A percentile compares a stretch with the other conserved stretches of the same genome.
Evolutionary conservation across 1,140 invertebrate species (phyloP).

Genomic region (Rhopalosiphum padi): DNA sequence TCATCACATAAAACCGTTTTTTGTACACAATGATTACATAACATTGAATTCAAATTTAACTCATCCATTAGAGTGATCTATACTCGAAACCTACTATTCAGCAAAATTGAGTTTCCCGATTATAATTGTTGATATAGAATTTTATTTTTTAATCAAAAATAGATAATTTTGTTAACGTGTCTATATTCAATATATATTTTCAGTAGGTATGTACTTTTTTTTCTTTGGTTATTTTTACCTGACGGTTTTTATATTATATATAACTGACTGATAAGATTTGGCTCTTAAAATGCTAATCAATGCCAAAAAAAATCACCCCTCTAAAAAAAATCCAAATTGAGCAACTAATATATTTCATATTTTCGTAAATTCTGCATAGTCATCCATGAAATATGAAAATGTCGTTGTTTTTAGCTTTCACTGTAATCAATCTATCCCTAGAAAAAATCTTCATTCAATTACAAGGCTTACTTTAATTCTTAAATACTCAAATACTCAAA

Average conservation of each 20-base stretch:
- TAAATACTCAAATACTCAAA: not conserved
- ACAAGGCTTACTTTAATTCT: not conserved
- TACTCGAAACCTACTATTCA: not conserved
- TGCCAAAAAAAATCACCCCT: slow-evolving; percentile 12
- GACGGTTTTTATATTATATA: not conserved
- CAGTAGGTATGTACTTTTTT: not conserved
- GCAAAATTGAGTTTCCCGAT: not conserved
- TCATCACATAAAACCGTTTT: not conserved
- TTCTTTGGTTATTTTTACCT: slow-evolving; percentile 18
- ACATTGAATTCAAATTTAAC: not conserved
- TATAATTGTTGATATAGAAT: not conserved
- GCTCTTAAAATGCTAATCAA: slow-evolving; percentile 16
- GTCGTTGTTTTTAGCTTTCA: not conserved
- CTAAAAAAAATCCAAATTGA: slow-evolving; percentile 15
- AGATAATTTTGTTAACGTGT: not conserved
- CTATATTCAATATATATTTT: not conserved
- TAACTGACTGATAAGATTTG: slow-evolving; percentile 20
- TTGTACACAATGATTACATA: not conserved
- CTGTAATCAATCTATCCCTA: not conserved
- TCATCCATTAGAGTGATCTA: not conserved
- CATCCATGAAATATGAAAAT: not conserved
- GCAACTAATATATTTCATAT: not conserved
- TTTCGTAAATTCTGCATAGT: not conserved
- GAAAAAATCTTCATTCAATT: not conserved
- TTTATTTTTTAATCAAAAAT: not conserved